phyloP scores from a whole-genome alignment of 2,113 vertebrate species.

The Oncorhynchus masou region DNA sequence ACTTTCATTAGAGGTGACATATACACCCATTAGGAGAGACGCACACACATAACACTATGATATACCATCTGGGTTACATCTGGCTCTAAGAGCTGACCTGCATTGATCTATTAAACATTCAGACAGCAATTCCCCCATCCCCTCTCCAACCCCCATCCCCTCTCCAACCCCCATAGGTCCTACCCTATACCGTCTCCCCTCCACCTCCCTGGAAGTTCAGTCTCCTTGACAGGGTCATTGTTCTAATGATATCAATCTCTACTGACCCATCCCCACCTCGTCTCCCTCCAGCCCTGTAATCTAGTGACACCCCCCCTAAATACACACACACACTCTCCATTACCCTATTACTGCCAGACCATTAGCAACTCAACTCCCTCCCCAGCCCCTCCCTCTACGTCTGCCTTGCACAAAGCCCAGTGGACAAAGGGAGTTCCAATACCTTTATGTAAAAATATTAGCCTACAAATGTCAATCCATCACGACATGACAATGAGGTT shows the following conservation, averaged over 20 bases:
- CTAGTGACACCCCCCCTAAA: neutral
- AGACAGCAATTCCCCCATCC: slow-evolving; percentile 45
- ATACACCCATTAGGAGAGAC: slow-evolving; percentile 37
- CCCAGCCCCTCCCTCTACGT: no score
- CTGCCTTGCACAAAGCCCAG: no score
- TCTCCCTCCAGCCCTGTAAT: neutral
- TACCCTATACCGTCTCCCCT: slow-evolving; percentile 6
- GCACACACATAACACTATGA: neutral
- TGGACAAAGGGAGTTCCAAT: no score
- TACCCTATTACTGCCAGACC: slow-evolving; percentile 21
- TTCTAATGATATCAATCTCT: slow-evolving; percentile 59
- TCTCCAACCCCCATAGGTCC: slow-evolving; percentile 13
- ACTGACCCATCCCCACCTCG: slow-evolving; percentile 1
- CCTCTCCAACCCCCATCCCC: no score
- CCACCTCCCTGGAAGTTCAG: slow-evolving; percentile 28
- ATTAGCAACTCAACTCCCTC: slow-evolving; percentile 10
- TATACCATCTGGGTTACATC: slow-evolving; percentile 52
- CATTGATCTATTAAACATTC: slow-evolving; percentile 63
- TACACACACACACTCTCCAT: neutral
- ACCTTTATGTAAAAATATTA: no score
- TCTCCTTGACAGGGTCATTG: slow-evolving; percentile 52
- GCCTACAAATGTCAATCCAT: no score
- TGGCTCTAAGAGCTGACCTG: slow-evolving; percentile 52
- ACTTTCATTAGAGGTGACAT: slow-evolving; percentile 57
- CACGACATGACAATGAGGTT: no score